Evolutionary conservation across 2,888 invertebrate species (phyloP).

Genomic region (Ornithoptera alexandrae): DNA sequence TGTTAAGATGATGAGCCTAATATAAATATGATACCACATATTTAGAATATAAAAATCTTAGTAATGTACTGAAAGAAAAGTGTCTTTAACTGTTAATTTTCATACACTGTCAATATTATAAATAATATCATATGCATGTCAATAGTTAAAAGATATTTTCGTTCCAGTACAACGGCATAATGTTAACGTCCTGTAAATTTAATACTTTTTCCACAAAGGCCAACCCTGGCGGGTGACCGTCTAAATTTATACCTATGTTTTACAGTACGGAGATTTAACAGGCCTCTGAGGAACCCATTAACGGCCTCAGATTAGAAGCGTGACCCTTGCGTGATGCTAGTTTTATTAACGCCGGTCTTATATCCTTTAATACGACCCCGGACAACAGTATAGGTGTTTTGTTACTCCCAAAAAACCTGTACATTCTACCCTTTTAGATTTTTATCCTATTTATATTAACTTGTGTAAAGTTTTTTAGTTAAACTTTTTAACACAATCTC

Average conservation of each 20-base stretch:
- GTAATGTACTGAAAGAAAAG: too few species aligned
- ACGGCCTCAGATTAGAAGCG: constrained; percentile 45
- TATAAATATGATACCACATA: too few species aligned
- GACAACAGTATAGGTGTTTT: constrained; percentile 32
- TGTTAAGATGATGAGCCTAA: too few species aligned
- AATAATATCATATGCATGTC: too few species aligned
- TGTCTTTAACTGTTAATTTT: too few species aligned
- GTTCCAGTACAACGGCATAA: too few species aligned
- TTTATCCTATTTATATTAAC: too few species aligned
- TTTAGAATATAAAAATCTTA: too few species aligned
- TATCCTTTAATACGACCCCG: constrained; percentile 33
- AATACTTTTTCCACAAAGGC: constrained; percentile 8
- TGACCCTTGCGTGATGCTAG: constrained; percentile 39
- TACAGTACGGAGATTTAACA: constrained; percentile 44
- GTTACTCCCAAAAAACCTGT: constrained; percentile 21
- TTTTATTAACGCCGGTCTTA: constrained; percentile 37
- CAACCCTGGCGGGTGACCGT: constrained; percentile 2
- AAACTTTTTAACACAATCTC: too few species aligned
- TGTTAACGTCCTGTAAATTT: neutral
- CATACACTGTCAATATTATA: too few species aligned
- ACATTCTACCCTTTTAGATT: neutral
- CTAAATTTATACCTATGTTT: constrained; percentile 27
- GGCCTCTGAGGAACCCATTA: constrained; percentile 52
- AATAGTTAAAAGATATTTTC: too few species aligned
- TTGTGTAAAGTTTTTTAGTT: too few species aligned